Evolutionary conservation across 2,797 vertebrate species (phyloP), one percentile per base, ranked within the genome.

Genomic region (Amblyraja radiata): DNA sequence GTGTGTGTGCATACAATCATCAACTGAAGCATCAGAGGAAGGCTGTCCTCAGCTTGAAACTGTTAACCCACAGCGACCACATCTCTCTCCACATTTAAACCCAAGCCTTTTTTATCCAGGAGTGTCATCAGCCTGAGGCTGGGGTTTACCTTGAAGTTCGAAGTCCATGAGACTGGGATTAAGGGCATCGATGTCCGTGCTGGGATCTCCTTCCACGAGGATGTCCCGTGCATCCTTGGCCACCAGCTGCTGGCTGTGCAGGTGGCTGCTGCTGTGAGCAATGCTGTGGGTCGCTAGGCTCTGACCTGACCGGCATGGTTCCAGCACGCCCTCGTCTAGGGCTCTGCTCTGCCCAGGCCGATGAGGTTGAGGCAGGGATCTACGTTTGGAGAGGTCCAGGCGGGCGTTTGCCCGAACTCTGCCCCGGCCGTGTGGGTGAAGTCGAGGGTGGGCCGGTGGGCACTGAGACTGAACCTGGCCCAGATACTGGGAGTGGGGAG

Each of bases 121-220:
- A 8, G 6, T 9, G 28, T 32, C n/a, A 84, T 61, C 54, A 28
- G 10, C 2, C 6, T 16, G 61, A 84, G 11, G 0, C 4, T 28
- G 74, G 5, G 10, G 71, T 94, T 36, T 94, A 99, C 99, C 99
- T 95, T 99, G 98, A 94, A 99, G 97, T 94, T 99, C 98, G 86
- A 99, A 97, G 94, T 99, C 99, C 0, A 97, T 98, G 94, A 99
- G 97, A 94, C 97, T 98, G 0, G 99, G 98, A 93, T 98, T 98
- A 78, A 99, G 97, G 10, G 96, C 96, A 92, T 99, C 98, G 0
- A 99, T 95, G 86, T 99, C 99, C 0, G 96, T 98, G 93, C 95
- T 97, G 93, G 96, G 94, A 13, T 99, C 98, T n/a, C 96, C 97
- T 0, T 99, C 98, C 94, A 97, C 93, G 65, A 98, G 95, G 6